These are phyloP conservation scores for Scaptomyza cyrtandrae DNA, from an alignment of 2,888 invertebrate species.

Conservation along the genomic window DNA sequence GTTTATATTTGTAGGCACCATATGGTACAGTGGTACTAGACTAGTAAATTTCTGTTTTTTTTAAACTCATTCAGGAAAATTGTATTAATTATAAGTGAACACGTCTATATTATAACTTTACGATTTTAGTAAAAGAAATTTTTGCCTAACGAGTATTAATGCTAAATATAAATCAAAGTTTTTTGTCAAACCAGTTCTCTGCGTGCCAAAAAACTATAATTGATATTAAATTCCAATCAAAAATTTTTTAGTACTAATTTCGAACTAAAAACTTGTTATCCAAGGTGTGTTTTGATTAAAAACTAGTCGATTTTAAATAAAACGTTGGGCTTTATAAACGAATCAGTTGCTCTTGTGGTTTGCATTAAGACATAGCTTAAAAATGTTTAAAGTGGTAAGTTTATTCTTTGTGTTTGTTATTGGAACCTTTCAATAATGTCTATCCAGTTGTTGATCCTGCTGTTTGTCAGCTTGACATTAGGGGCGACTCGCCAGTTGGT, in stretches of 20 bases:
- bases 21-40: background rate
- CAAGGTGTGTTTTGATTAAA: background rate
- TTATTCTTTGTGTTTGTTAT: background rate
- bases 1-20: background rate
- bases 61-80: no score
- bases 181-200: background rate
- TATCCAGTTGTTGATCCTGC: conserved; percentile 32
- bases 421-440: background rate
- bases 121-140: no score
- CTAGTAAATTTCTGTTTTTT: background rate
- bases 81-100: no score
- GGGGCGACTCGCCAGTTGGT: conserved; percentile 32
- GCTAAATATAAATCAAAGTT: no score
- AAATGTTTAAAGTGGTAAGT: conserved; percentile 24
- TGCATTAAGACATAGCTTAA: background rate
- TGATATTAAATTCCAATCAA: background rate
- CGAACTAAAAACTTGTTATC: conserved; percentile 8
- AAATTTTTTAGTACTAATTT: no score
- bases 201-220: background rate
- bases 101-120: no score
- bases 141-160: no score
- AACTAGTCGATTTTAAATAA: background rate
- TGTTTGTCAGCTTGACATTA: conserved; percentile 19
- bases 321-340: background rate
- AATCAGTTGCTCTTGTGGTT: conserved; percentile 16